phyloP scores from a whole-genome alignment of 1,140 invertebrate genomes.

The Epicauta chinensis region DNA sequence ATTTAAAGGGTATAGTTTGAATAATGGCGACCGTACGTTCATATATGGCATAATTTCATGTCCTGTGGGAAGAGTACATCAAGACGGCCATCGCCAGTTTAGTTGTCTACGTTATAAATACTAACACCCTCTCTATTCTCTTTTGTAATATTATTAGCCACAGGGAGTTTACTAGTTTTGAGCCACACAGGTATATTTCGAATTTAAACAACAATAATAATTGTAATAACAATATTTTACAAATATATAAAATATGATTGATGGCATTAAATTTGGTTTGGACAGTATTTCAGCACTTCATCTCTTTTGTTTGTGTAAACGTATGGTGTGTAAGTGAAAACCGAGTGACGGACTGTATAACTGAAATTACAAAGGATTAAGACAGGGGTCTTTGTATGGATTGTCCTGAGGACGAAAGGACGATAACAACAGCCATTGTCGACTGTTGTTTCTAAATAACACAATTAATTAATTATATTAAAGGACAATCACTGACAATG shows the following conservation, averaged over 20 bases:
- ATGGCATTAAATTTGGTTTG: background rate
- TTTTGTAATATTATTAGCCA: too few relatives aligned
- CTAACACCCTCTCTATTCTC: background rate
- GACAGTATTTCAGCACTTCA: background rate
- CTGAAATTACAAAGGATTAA: slow-evolving; percentile 13
- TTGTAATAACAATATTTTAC: too few relatives aligned
- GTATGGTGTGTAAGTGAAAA: background rate
- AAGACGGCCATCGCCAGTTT: slow-evolving; percentile 8
- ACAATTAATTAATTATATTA: slow-evolving; percentile 24
- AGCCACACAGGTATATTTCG: too few relatives aligned
- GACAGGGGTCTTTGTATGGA: slow-evolving; percentile 21
- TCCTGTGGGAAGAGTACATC: slow-evolving; percentile 27
- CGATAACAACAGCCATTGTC: slow-evolving; percentile 11
- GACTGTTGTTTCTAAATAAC: slow-evolving; percentile 16
- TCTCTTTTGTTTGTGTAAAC: background rate
- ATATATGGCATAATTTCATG: slow-evolving; percentile 25
- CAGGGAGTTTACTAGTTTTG: too few relatives aligned
- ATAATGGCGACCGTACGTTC: slow-evolving; percentile 27
- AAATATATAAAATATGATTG: too few relatives aligned
- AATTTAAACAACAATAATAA: too few relatives aligned
- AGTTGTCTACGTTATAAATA: too few relatives aligned
- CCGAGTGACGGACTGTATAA: slow-evolving; percentile 1
- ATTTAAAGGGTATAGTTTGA: slow-evolving; percentile 29
- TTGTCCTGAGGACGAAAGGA: slow-evolving; percentile 11
- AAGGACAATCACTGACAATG: slow-evolving; percentile 19